These are phyloP conservation scores for Cheilosia grossa DNA, from an alignment of 2,888 invertebrate species.

Conservation along the genomic window DNA sequence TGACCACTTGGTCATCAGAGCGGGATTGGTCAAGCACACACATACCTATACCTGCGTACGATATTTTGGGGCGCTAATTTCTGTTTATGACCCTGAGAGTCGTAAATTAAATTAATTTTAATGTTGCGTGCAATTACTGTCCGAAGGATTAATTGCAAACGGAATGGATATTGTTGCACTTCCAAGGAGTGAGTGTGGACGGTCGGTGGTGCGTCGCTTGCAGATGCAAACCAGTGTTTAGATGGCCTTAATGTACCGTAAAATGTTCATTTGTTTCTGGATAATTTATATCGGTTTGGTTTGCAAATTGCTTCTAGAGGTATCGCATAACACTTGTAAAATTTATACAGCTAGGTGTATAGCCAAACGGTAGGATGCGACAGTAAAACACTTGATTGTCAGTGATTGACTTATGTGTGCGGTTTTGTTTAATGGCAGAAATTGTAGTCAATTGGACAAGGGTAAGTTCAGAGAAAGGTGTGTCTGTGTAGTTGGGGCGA, in stretches of 20 bases:
- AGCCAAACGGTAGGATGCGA: background rate
- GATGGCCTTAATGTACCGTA: constrained; percentile 62
- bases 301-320: constrained; percentile 46
- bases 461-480: background rate
- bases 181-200: background rate
- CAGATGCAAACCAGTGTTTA: constrained; percentile 30
- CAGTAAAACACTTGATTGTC: background rate
- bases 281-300: constrained; percentile 11
- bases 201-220: background rate
- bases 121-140: constrained; percentile 73
- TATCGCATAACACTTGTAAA: constrained; percentile 37
- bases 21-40: constrained; percentile 15
- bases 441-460: background rate
- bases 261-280: constrained; percentile 58
- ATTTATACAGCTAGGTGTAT: constrained; percentile 17
- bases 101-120: constrained; percentile 75
- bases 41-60: background rate
- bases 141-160: constrained; percentile 68
- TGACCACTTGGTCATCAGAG: constrained; percentile 69
- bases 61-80: constrained; percentile 64
- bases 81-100: constrained; percentile 61
- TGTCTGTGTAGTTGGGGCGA: too few species aligned
- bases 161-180: constrained; percentile 43
- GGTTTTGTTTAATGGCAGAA: constrained; percentile 10
- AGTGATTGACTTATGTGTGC: constrained; percentile 46